Conservation (phyloP, 2,888 invertebrate genomes). For the Cheilosia grossa region DNA sequence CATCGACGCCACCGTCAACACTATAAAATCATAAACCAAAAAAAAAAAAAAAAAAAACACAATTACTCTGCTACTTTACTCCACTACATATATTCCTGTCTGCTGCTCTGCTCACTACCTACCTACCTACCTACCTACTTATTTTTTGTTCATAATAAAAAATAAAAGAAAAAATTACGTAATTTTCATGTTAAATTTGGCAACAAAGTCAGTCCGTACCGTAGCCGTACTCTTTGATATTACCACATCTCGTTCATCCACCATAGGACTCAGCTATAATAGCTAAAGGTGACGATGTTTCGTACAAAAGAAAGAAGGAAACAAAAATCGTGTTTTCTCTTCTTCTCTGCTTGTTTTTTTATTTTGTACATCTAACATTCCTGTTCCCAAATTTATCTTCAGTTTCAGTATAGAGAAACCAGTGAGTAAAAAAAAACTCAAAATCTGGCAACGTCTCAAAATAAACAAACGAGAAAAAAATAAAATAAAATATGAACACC, state of each 20-base stretch:
- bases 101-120: neutral
- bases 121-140: constrained; percentile 24
- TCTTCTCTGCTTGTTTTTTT: constrained; percentile 15
- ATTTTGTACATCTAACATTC: constrained; percentile 51
- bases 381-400: constrained; percentile 66
- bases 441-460: constrained; percentile 74
- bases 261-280: constrained; percentile 44
- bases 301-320: constrained; percentile 19
- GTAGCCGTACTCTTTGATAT: constrained; percentile 11
- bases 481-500: constrained; percentile 57
- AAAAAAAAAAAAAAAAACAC: constrained; percentile 21
- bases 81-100: constrained; percentile 25
- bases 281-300: constrained; percentile 61
- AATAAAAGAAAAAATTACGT: constrained; percentile 60
- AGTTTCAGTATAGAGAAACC: constrained; percentile 1
- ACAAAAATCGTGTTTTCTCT: constrained; percentile 22
- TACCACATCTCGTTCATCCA: constrained; percentile 27
- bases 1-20: constrained; percentile 50
- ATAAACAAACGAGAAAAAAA: constrained; percentile 65
- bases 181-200: constrained; percentile 70
- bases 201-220: constrained; percentile 37
- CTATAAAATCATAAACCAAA: constrained; percentile 45
- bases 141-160: constrained; percentile 39
- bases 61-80: constrained; percentile 50
- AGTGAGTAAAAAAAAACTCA: constrained; percentile 10